Percentiles rank a stretch among this genome's conserved stretches.
phyloP scores from a whole-genome alignment of 2,888 invertebrate species.

The Phasia obesa region DNA sequence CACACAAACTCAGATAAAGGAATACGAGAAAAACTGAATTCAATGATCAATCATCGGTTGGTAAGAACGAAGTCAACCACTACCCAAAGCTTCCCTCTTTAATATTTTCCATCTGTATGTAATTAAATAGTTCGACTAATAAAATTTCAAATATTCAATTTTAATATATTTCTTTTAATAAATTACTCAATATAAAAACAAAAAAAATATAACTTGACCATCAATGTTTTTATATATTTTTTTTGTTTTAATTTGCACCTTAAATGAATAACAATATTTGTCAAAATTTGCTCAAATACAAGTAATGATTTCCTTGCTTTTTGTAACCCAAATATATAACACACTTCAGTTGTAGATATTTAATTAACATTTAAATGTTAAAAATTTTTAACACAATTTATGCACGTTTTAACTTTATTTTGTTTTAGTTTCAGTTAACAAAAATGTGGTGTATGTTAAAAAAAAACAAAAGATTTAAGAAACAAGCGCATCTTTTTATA shows the following conservation, averaged over 20 bases:
- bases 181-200: no score
- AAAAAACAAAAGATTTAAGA: conserved; percentile 37
- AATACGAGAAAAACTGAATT: no score
- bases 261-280: not conserved
- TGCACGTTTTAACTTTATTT: not conserved
- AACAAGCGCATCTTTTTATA: not conserved
- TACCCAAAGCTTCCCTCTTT: no score
- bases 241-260: not conserved
- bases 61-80: no score
- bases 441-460: not conserved
- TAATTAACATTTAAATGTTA: conserved; percentile 30
- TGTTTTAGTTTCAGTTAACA: not conserved
- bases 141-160: no score
- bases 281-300: not conserved
- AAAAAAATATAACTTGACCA: no score
- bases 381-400: conserved; percentile 3
- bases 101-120: no score
- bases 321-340: not conserved
- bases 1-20: no score
- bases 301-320: not conserved
- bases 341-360: not conserved
- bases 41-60: no score
- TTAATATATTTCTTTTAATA: no score
- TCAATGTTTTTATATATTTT: no score
- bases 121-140: no score